phyloP scores from a whole-genome alignment of 2,888 invertebrate species.

The Lottia scabra region DNA sequence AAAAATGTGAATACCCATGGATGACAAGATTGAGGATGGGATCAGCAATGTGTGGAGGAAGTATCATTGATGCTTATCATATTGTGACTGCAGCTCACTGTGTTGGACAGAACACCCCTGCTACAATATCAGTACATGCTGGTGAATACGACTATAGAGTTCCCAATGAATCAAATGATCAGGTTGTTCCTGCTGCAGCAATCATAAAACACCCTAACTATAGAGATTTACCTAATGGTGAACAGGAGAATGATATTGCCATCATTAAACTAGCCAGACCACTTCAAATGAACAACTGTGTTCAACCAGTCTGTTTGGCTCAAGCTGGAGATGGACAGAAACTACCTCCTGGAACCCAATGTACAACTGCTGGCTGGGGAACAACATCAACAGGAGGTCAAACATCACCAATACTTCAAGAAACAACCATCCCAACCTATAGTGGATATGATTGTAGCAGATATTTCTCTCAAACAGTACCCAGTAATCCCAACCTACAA shows the following conservation, averaged over 20 bases:
- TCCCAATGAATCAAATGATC: neutral
- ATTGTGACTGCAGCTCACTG: neutral
- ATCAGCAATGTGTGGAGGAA: neutral
- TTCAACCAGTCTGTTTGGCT: constrained; percentile 1
- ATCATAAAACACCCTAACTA: neutral
- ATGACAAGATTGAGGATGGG: neutral
- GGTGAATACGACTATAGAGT: neutral
- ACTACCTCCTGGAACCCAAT: neutral
- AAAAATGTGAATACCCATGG: constrained; percentile 1
- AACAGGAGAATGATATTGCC: constrained; percentile 1
- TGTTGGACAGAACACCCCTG: neutral
- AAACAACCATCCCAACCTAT: constrained; percentile 16
- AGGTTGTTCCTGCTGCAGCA: neutral
- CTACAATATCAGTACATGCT: neutral
- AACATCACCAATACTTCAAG: constrained; percentile 8
- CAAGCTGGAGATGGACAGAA: neutral
- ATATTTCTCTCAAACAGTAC: constrained; percentile 13
- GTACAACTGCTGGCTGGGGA: constrained; percentile 14
- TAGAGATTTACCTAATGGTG: neutral
- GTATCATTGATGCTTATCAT: neutral
- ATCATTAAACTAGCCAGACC: neutral
- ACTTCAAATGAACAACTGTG: neutral
- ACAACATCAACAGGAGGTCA: constrained; percentile 5
- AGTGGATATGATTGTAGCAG: constrained; percentile 15
- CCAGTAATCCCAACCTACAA: constrained; percentile 15